Evolutionary conservation across 2,888 invertebrate genomes (phyloP), one percentile per base, ranked within the genome.

Genomic region (Trichacis sp.): DNA sequence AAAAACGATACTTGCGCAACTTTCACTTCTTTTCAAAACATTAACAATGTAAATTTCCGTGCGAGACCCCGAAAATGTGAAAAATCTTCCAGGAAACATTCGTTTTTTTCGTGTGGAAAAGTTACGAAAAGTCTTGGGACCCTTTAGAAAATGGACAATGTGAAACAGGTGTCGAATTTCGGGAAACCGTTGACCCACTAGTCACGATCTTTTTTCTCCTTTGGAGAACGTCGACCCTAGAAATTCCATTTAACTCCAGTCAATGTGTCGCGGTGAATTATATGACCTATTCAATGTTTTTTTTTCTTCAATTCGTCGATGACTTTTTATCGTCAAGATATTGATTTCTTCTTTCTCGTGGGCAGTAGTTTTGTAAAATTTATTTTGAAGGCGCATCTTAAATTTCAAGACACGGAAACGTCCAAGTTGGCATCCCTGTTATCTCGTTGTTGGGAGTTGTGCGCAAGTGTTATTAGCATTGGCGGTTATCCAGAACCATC

Each of bases 401-500:
- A 61, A 50, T 50, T 43, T 40, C 52, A 49, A 64, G 56, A 72
- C 70, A 72, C 73, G 75, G 73, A 75, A 75, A 71, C 50, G 64
- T 60, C 33, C 38, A 57, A 43, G 64, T 60, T 46, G 63, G 49
- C 33, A 53, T 64, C 64, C 68, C 72, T 43, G 56, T 76, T 76
- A 77, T 77, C 75, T 71, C 69, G 57, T 54, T 60, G 69, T 57
- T 47, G 30, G 43, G 64, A 57, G 14, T 52, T 50, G 51, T 18
- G 50, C 52, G 51, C 49, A 12, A 59, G 70, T 64, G 76, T 80
- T 82, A 82, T 82, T 82, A 77, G 80, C 79, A 73, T 77, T 78
- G 77, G 73, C 75, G 74, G 74, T 83, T 83, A 82, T 82, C 80
- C 78, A 56, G 69, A 72, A 73, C 78, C 76, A 76, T 81, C 80